Evolutionary conservation across 2,888 invertebrate species (phyloP).

Genomic region (Xestobium rufovillosum): DNA sequence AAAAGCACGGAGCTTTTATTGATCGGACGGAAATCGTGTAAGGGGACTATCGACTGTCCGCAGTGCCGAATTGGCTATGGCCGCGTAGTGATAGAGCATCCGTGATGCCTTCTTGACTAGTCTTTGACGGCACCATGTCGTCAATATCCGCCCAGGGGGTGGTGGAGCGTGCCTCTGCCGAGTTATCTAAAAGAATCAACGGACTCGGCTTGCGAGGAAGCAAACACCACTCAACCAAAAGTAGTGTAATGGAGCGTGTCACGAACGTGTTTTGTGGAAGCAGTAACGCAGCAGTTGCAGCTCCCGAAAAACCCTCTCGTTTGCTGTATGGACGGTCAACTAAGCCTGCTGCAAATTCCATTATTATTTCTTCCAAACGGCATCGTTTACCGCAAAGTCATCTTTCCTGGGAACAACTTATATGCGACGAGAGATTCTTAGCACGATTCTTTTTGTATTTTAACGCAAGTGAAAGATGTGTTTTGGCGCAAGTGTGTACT

Average conservation of each 20-base stretch:
- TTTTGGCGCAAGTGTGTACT: conserved; percentile 76
- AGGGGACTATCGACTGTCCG: too few relatives aligned
- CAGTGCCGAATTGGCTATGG: too few relatives aligned
- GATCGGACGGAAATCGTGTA: too few relatives aligned
- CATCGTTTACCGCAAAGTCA: conserved; percentile 49
- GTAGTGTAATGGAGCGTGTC: conserved; percentile 79
- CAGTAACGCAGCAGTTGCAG: conserved; percentile 35
- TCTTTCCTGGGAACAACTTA: conserved; percentile 64
- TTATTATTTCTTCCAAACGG: too few relatives aligned
- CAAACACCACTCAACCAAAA: conserved; percentile 41
- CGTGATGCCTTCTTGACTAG: too few relatives aligned
- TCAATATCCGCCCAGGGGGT: conserved; percentile 84
- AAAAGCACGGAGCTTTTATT: too few relatives aligned
- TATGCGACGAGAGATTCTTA: conserved; percentile 79
- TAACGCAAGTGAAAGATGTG: conserved; percentile 59
- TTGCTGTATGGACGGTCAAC: too few relatives aligned
- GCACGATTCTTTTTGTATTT: conserved; percentile 79
- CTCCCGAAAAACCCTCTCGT: conserved; percentile 47
- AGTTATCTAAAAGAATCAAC: conserved; percentile 82
- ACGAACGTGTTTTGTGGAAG: conserved; percentile 74
- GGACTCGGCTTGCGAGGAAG: conserved; percentile 51
- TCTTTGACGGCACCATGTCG: too few relatives aligned
- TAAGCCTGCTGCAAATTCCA: too few relatives aligned
- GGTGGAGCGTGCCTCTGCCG: conserved; percentile 85
- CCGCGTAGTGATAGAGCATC: too few relatives aligned